phyloP scores from a whole-genome alignment of 2,888 invertebrate genomes.

The Drosophila affinis region DNA sequence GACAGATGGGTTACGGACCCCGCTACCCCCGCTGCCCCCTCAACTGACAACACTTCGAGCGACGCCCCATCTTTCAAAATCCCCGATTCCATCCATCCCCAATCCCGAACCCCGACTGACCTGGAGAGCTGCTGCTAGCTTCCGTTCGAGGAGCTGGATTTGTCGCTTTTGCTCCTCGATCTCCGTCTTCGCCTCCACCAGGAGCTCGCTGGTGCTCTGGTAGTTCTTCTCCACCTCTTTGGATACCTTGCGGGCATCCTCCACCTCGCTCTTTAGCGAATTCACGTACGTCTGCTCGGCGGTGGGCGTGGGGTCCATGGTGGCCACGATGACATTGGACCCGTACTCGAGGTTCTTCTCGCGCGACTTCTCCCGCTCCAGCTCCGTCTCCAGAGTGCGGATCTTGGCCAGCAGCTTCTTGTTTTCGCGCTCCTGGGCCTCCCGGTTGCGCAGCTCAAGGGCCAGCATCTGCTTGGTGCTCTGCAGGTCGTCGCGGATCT shows the following conservation, averaged over 20 bases:
- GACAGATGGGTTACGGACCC: not conserved
- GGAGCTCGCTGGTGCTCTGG: conserved; percentile 89
- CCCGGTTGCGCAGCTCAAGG: conserved; percentile 93
- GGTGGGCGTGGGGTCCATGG: conserved; percentile 79
- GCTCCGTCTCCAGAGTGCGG: conserved; percentile 91
- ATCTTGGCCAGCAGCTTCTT: conserved; percentile 91
- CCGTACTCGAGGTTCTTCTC: conserved; percentile 81
- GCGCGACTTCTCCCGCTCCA: conserved; percentile 87
- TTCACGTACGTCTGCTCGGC: conserved; percentile 88
- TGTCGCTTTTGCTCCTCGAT: conserved; percentile 91
- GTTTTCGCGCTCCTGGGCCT: conserved; percentile 93
- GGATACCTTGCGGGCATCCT: conserved; percentile 90
- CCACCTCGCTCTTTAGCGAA: conserved; percentile 89
- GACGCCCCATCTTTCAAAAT: conserved; percentile 6
- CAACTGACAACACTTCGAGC: conserved; percentile 66
- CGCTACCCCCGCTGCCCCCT: not conserved
- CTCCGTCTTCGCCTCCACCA: conserved; percentile 90
- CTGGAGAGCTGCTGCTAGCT: conserved; percentile 88
- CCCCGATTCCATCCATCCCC: not conserved
- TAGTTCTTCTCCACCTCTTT: conserved; percentile 93
- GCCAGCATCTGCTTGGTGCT: conserved; percentile 96
- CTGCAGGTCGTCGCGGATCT: conserved; percentile 94
- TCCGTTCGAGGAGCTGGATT: conserved; percentile 91
- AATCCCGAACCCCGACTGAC: conserved; percentile 80
- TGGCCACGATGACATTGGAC: conserved; percentile 81